Conservation (phyloP, 2,113 vertebrate species). For the Leptobrachium ailaonicum region DNA sequence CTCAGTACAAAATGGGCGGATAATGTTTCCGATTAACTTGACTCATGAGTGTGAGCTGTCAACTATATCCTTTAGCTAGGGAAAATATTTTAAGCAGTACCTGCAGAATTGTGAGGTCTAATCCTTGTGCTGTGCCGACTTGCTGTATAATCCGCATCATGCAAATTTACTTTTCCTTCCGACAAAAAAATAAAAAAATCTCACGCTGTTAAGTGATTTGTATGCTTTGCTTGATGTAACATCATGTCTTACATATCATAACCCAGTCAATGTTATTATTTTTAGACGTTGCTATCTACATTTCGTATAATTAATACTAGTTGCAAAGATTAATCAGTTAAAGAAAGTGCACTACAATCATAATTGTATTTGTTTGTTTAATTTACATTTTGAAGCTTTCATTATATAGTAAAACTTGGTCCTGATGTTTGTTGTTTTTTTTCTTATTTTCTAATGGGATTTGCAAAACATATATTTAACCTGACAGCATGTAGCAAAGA, state of each 20-base stretch:
- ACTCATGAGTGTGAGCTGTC: slow-evolving; percentile 64
- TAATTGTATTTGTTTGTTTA: slow-evolving; percentile 57
- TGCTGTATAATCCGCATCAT: slow-evolving; percentile 62
- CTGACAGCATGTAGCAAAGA: slow-evolving; percentile 31
- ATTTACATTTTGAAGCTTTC: slow-evolving; percentile 55
- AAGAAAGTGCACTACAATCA: slow-evolving; percentile 55
- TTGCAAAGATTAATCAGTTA: background rate
- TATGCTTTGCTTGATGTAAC: slow-evolving; percentile 62
- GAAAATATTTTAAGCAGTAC: slow-evolving; percentile 67
- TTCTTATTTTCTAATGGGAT: too few relatives aligned
- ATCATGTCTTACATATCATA: slow-evolving; percentile 59
- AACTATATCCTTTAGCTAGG: slow-evolving; percentile 61
- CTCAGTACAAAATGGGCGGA: slow-evolving; percentile 62
- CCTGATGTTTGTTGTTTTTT: background rate
- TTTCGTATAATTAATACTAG: slow-evolving; percentile 59
- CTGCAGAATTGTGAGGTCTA: slow-evolving; percentile 61
- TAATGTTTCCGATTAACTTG: slow-evolving; percentile 69
- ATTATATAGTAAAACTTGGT: slow-evolving; percentile 35
- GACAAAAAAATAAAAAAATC: slow-evolving; percentile 55
- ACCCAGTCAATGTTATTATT: slow-evolving; percentile 57
- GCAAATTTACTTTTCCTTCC: slow-evolving; percentile 62
- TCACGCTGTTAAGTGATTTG: slow-evolving; percentile 65
- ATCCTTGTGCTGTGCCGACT: slow-evolving; percentile 64
- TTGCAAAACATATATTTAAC: slow-evolving; percentile 29
- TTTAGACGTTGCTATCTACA: slow-evolving; percentile 59